phyloP scores from a whole-genome alignment of 2,113 vertebrate species.

The Corythornis vintsioides region DNA sequence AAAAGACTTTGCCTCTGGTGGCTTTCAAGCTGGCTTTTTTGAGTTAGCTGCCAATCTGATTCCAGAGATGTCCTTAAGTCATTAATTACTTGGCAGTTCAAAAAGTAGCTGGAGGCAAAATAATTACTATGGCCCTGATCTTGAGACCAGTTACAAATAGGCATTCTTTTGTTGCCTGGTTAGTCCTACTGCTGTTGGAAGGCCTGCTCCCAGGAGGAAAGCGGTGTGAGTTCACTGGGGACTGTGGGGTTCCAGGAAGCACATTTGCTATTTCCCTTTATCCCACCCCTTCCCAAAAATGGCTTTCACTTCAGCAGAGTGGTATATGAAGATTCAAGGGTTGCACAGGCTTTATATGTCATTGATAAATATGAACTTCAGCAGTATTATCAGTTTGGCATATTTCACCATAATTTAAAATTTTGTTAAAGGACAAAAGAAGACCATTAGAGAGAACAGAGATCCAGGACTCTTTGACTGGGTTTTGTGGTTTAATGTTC shows the following conservation, averaged over 20 bases:
- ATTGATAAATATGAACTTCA: background rate
- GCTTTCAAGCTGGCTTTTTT: background rate
- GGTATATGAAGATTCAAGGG: background rate
- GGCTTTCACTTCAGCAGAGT: background rate
- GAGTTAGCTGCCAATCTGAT: background rate
- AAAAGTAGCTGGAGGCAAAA: background rate
- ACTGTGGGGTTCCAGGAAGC: background rate
- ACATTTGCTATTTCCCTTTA: background rate
- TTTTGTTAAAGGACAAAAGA: background rate
- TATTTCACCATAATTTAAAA: background rate
- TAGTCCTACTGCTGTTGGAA: background rate
- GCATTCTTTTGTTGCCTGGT: background rate
- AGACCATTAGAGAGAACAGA: background rate
- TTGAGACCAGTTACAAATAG: background rate
- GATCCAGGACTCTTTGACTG: background rate
- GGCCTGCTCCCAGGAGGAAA: background rate
- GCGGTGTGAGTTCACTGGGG: rapidly evolving
- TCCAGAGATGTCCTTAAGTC: background rate
- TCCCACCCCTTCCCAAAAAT: background rate
- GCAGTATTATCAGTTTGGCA: background rate
- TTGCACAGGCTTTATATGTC: background rate
- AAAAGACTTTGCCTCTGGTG: background rate
- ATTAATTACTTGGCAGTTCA: background rate
- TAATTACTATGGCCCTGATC: background rate
- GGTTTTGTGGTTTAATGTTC: background rate